Base-by-base conservation (phyloP, 2,888 invertebrate species). In the Drosophila setosimentum region DNA sequence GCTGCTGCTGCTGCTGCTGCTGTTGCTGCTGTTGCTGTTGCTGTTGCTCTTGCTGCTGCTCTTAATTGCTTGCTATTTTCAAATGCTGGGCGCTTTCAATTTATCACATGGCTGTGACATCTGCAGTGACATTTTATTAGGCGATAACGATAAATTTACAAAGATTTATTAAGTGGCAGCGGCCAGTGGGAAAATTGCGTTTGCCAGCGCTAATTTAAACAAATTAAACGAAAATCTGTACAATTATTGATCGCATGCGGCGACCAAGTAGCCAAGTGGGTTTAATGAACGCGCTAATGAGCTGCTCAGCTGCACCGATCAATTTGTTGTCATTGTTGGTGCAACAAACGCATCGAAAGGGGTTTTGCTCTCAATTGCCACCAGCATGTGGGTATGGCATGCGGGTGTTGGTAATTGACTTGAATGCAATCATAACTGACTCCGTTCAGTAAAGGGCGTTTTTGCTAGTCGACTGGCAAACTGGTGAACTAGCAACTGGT, bases 81-180 rank as follows among this genome's bases (percentile, higher is more conserved):
- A 85, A 85, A 89, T 67, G 83, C 86, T 86, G 80, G 83, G 89
- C 83, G 83, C 90, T 83, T 83, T 90, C 87, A 89, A 87, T 87
- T 87, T 90, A 87, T 87, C 89, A 89, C 78, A 67, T 48, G 73
- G 65, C 60, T 72, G 68, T 83, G 86, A 83, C 83, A 82, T 80
- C 74, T 63, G 69, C 81, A 80, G 80, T 90, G 91, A 87, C 87
- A 87, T 83, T 87, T 87, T 90, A 87, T 87, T 87, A 83, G 89
- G 73, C 78, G 91, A 90, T 90, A 87, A 89, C 91, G 88, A 91
- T 91, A 87, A 90, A 90, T 90, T 87, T 78, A 87, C 85, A 73
- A 80, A 90, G 90, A 87, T 87, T 90, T 89, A 87, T 87, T 87
- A 86, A 78, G 83, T 86, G 75, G 64, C 54, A 66, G 67, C 64